These are phyloP conservation scores for Empis livida DNA, from an alignment of 2,888 invertebrate genomes.

Conservation along the genomic window DNA sequence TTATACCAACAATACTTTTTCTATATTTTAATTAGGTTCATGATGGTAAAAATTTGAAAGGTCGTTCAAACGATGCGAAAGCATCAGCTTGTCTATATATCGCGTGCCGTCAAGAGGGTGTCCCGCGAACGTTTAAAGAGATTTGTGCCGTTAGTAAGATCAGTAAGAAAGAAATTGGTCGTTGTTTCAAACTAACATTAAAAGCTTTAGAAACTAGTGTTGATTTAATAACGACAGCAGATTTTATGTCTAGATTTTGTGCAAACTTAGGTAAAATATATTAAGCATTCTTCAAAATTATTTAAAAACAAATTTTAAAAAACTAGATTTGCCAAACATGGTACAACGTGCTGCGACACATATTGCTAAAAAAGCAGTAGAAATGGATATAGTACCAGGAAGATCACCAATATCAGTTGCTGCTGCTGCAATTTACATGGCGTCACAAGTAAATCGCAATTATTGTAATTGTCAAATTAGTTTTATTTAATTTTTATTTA, in stretches of 20 bases:
- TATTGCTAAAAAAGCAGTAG: slow-evolving; percentile 92
- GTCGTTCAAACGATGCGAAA: slow-evolving; percentile 94
- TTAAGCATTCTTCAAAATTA: no score
- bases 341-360: slow-evolving; percentile 91
- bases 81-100: slow-evolving; percentile 98
- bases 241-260: slow-evolving; percentile 99
- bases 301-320: background rate
- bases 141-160: slow-evolving; percentile 98
- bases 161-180: slow-evolving; percentile 97
- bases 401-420: slow-evolving; percentile 97
- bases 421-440: slow-evolving; percentile 99
- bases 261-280: slow-evolving; percentile 62
- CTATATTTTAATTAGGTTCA: slow-evolving; percentile 48
- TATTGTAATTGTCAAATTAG: background rate
- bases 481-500: slow-evolving; percentile 2
- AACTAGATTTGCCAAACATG: slow-evolving; percentile 55
- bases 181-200: slow-evolving; percentile 93
- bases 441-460: slow-evolving; percentile 64
- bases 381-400: slow-evolving; percentile 93
- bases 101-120: slow-evolving; percentile 96
- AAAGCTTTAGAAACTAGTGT: slow-evolving; percentile 95
- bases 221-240: slow-evolving; percentile 93
- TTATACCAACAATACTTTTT: background rate
- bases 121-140: slow-evolving; percentile 97
- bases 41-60: slow-evolving; percentile 90